Conservation (phyloP, 1,140 invertebrate genomes). For the Agraylea sexmaculata region DNA sequence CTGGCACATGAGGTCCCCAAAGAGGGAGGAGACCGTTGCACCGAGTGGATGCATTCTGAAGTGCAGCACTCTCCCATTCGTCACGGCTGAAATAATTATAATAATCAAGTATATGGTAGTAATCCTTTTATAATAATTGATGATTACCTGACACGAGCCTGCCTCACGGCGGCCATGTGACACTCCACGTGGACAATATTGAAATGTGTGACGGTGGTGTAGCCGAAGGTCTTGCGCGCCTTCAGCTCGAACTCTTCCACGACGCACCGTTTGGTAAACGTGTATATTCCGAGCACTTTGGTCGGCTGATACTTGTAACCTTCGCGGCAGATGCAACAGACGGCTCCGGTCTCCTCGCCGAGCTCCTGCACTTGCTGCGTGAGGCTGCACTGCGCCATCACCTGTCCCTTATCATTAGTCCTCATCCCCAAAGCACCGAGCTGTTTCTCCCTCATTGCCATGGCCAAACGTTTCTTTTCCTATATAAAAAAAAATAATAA, state of each 20-base stretch:
- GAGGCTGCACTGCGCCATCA: conserved; percentile 80
- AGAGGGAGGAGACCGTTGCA: conserved; percentile 93
- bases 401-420: conserved; percentile 87
- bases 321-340: conserved; percentile 96
- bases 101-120: too few relatives aligned
- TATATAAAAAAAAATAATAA: conserved; percentile 24
- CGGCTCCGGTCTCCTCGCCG: conserved; percentile 88
- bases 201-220: conserved; percentile 94
- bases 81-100: conserved; percentile 43
- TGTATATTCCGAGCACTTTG: conserved; percentile 91
- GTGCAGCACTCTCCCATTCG: conserved; percentile 94
- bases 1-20: conserved; percentile 92
- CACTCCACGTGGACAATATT: conserved; percentile 98
- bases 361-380: conserved; percentile 90
- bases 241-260: conserved; percentile 91
- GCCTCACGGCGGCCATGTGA: conserved; percentile 85
- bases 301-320: conserved; percentile 91
- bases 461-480: conserved; percentile 93
- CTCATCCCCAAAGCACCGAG: conserved; percentile 90
- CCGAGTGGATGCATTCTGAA: conserved; percentile 95
- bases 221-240: conserved; percentile 69
- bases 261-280: conserved; percentile 89
- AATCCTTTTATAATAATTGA: too few relatives aligned
- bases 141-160: conserved; percentile 55
- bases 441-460: conserved; percentile 95